Evolutionary conservation across 2,113 vertebrate species (phyloP).

Genomic region (Toxotes chatareus): DNA sequence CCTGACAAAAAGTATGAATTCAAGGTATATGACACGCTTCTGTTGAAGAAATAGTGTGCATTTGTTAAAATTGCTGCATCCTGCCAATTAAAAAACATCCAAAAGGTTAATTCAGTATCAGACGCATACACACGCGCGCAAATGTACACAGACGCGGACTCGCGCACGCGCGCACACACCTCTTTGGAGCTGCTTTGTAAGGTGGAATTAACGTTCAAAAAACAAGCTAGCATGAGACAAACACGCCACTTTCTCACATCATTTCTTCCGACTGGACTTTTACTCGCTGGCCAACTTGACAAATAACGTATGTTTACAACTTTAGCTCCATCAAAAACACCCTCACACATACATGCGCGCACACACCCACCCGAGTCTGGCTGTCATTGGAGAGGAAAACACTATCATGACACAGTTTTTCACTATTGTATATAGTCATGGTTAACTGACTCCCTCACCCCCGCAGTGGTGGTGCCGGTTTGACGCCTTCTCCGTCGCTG

Average conservation of each 20-base stretch:
- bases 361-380: constrained; percentile 70
- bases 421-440: not conserved
- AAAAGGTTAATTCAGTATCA: constrained; percentile 41
- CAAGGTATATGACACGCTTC: not conserved
- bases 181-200: constrained; percentile 56
- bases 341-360: constrained; percentile 52
- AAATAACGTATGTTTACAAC: constrained; percentile 54
- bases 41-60: not conserved
- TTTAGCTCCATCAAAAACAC: constrained; percentile 70
- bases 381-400: constrained; percentile 63
- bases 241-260: not conserved
- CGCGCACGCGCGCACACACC: constrained; percentile 59
- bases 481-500: constrained; percentile 80
- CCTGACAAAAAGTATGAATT: constrained; percentile 43
- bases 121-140: constrained; percentile 24
- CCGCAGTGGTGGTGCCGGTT: constrained; percentile 71
- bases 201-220: constrained; percentile 42
- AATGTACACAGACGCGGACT: constrained; percentile 35
- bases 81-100: constrained; percentile 18
- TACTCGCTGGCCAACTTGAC: constrained; percentile 24
- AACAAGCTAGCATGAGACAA: constrained; percentile 11
- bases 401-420: constrained; percentile 28
- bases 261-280: not conserved
- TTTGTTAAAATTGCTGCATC: not conserved
- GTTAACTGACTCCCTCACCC: constrained; percentile 79